Evolutionary conservation across 1,140 invertebrate genomes (phyloP).

Genomic region (Drosophila yakuba): DNA sequence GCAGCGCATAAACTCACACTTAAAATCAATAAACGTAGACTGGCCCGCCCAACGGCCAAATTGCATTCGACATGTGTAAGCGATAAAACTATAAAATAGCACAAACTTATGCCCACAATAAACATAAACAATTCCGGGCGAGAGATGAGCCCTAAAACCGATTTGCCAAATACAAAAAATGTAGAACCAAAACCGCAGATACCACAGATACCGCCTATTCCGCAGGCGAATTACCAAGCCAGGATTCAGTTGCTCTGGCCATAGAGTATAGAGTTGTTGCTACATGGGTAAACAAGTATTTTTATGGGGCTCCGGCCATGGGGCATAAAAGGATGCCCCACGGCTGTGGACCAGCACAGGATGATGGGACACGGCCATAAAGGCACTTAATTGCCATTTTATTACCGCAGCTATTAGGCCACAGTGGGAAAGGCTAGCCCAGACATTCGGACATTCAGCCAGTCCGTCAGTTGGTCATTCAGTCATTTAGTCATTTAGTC

Average conservation of each 20-base stretch:
- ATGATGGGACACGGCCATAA: constrained; percentile 57
- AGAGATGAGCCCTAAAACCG: constrained; percentile 37
- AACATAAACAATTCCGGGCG: constrained; percentile 62
- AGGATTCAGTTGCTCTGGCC: constrained; percentile 5
- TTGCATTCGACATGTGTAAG: constrained; percentile 59
- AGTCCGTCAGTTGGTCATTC: constrained; percentile 5
- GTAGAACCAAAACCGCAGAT: constrained; percentile 15
- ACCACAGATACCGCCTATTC: constrained; percentile 27
- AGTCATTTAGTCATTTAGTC: constrained; percentile 19
- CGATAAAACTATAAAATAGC: constrained; percentile 80
- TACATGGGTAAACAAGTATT: constrained; percentile 79
- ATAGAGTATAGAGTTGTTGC: constrained; percentile 69
- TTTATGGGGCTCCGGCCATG: constrained; percentile 54
- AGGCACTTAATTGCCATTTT: constrained; percentile 82
- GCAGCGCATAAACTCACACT: constrained; percentile 76
- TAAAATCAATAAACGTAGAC: constrained; percentile 79
- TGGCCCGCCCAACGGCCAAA: constrained; percentile 67
- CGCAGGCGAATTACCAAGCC: constrained; percentile 3
- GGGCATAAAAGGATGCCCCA: constrained; percentile 73
- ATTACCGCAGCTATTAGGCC: constrained; percentile 73
- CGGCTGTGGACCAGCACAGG: constrained; percentile 39
- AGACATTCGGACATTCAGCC: background rate
- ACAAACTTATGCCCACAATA: constrained; percentile 75
- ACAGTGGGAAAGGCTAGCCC: constrained; percentile 10
- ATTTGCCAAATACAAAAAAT: constrained; percentile 39